phyloP scores from a whole-genome alignment of 2,113 vertebrate species.

The Pan troglodytes region DNA sequence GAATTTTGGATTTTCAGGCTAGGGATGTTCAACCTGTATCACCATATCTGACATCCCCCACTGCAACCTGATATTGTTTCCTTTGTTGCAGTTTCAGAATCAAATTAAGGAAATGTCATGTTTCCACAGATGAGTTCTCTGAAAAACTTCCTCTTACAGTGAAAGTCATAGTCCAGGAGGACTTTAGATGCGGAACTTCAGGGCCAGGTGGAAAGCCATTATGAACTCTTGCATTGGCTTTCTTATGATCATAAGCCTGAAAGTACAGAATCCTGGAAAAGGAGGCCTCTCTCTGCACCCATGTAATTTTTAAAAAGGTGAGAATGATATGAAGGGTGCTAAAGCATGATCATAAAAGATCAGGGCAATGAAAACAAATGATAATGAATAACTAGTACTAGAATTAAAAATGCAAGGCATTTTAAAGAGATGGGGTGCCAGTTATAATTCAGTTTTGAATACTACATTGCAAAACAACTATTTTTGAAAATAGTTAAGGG shows the following conservation, averaged over 20 bases:
- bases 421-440: conserved; percentile 81
- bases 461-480: conserved; percentile 83
- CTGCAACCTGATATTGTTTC: conserved; percentile 62
- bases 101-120: conserved; percentile 75
- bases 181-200: conserved; percentile 80
- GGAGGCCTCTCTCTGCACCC: conserved; percentile 65
- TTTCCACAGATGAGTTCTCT: conserved; percentile 78
- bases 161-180: conserved; percentile 81
- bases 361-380: conserved; percentile 81
- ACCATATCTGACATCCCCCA: conserved; percentile 70
- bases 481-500: conserved; percentile 85
- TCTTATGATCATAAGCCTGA: conserved; percentile 73
- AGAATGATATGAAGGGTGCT: conserved; percentile 61
- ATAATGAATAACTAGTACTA: conserved; percentile 77
- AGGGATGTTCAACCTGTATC: background rate
- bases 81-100: conserved; percentile 60
- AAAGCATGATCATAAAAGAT: conserved; percentile 78
- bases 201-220: conserved; percentile 77
- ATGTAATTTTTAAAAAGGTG: conserved; percentile 71
- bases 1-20: background rate
- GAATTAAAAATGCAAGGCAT: conserved; percentile 79
- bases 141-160: conserved; percentile 79
- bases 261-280: conserved; percentile 77
- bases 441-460: conserved; percentile 86
- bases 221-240: conserved; percentile 71